A percentile compares a stretch with the other conserved stretches of the same genome.
phyloP scores from a whole-genome alignment of 2,888 invertebrate genomes.

The Cyclophora albipunctata region DNA sequence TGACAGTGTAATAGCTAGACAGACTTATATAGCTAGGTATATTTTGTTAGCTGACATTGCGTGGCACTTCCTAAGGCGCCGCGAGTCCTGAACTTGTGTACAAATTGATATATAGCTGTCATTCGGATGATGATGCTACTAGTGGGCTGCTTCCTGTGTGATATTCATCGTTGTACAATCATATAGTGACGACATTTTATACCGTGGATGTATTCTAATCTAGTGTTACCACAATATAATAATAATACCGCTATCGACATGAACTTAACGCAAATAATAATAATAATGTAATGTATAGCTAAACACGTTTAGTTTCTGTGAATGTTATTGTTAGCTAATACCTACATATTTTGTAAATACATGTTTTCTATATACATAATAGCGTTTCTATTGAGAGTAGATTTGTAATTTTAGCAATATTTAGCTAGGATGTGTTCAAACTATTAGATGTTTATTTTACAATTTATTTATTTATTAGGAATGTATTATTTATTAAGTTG shows the following conservation, averaged over 20 bases:
- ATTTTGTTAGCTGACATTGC: conserved; percentile 61
- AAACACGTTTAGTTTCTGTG: conserved; percentile 38
- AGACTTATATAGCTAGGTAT: conserved; percentile 55
- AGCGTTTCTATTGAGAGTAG: conserved; percentile 60
- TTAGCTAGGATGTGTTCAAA: conserved; percentile 73
- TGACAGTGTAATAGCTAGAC: conserved; percentile 28
- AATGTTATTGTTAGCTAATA: conserved; percentile 48
- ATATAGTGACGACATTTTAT: not conserved
- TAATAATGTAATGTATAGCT: conserved; percentile 40
- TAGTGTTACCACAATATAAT: not conserved
- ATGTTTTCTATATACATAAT: conserved; percentile 46
- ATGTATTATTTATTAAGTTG: conserved; percentile 62
- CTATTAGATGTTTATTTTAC: conserved; percentile 55
- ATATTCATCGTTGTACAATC: not conserved
- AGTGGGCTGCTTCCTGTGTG: no score
- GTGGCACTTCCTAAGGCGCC: not conserved
- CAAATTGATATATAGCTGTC: no score
- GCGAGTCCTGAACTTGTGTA: no score
- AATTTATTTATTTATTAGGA: conserved; percentile 63
- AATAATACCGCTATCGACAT: not conserved
- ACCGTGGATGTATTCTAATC: not conserved
- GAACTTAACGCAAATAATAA: not conserved
- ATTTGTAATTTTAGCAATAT: conserved; percentile 59
- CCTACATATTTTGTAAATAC: conserved; percentile 45
- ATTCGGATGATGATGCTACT: no score